Conservation (phyloP, 2,797 vertebrate species). For the Chaenodraco wilsoni region DNA sequence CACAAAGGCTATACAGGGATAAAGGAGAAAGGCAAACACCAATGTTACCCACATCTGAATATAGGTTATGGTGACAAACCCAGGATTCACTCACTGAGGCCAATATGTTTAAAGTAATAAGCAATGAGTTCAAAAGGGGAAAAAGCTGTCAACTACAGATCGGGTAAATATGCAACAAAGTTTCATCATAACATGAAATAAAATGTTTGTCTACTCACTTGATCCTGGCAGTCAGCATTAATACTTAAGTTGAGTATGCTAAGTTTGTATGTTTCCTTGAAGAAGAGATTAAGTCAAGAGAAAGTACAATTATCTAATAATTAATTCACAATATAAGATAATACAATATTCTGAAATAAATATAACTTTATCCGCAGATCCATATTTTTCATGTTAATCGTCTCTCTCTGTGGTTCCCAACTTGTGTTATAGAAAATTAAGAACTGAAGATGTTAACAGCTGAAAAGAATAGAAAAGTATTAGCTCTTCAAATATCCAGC, state of each 20-base stretch:
- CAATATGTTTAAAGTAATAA: slow-evolving; percentile 17
- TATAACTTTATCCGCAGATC: no score
- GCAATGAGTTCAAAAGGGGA: not conserved
- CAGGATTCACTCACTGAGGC: not conserved
- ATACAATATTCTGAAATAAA: no score
- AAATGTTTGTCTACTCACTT: not conserved
- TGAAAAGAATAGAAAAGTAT: no score
- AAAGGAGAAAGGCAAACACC: not conserved
- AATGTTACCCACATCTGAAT: slow-evolving; percentile 30
- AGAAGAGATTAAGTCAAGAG: no score
- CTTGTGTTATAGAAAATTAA: not conserved
- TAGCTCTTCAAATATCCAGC: not conserved
- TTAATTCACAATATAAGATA: not conserved
- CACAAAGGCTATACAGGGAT: not conserved
- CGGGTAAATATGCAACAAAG: slow-evolving; percentile 6
- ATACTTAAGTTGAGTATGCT: not conserved
- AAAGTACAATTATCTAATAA: not conserved
- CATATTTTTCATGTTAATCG: not conserved
- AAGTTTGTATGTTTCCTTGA: no score
- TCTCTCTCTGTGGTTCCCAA: not conserved
- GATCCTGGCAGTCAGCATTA: not conserved
- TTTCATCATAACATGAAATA: not conserved
- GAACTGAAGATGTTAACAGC: not conserved
- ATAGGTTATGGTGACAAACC: slow-evolving; percentile 26
- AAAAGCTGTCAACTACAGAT: not conserved